Percentiles rank a stretch among this genome's conserved stretches.
phyloP scores from a whole-genome alignment of 1,140 invertebrate species.

The Cecropterus lyciades region DNA sequence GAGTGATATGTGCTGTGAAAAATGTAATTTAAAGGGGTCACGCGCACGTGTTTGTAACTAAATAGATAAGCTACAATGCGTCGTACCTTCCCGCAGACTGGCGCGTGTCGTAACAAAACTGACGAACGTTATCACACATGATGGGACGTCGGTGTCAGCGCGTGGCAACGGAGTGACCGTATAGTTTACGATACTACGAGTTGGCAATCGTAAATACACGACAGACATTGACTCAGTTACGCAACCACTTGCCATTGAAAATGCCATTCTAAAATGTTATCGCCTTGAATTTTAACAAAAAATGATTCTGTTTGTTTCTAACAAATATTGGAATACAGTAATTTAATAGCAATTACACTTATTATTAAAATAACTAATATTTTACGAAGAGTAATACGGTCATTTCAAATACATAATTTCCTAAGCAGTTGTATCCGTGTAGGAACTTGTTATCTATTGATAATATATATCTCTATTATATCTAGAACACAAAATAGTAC shows the following conservation, averaged over 20 bases:
- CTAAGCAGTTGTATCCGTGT: too few species aligned
- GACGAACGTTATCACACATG: constrained; percentile 29
- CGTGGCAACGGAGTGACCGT: constrained; percentile 21
- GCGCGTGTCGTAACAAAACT: constrained; percentile 23
- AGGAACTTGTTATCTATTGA: too few species aligned
- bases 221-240: constrained; percentile 24
- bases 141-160: constrained; percentile 11
- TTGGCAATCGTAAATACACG: constrained; percentile 25
- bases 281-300: constrained; percentile 26
- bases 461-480: too few species aligned
- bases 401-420: too few species aligned
- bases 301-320: neutral
- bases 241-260: constrained; percentile 29
- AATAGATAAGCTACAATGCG: constrained; percentile 27
- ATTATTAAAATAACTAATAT: neutral
- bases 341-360: neutral
- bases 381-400: too few species aligned
- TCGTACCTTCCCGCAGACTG: constrained; percentile 9
- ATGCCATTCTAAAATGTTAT: constrained; percentile 1
- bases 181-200: constrained; percentile 21
- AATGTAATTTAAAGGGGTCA: constrained; percentile 12
- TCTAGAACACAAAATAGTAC: too few species aligned
- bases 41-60: constrained; percentile 18
- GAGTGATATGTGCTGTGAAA: constrained; percentile 7
- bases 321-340: neutral